Conservation (phyloP, 2,113 vertebrate genomes). For the Pipa parva region DNA sequence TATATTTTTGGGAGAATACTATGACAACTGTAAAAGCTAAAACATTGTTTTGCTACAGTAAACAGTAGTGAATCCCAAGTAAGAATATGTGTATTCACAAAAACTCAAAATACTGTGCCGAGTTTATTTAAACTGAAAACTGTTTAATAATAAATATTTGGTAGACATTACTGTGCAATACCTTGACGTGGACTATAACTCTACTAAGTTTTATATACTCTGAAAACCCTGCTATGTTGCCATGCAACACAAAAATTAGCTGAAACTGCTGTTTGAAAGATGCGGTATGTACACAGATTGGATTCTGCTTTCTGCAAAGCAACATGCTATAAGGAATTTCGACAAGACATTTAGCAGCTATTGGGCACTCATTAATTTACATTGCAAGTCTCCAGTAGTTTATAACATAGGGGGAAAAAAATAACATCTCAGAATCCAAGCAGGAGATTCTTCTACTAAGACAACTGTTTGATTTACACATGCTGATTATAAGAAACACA, state of each 20-base stretch:
- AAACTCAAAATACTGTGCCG: neutral
- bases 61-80: neutral
- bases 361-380: conserved; percentile 5
- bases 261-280: conserved; percentile 2
- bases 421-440: conserved; percentile 15
- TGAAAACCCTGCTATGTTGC: conserved; percentile 3
- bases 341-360: conserved; percentile 5
- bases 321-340: conserved; percentile 10
- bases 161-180: neutral
- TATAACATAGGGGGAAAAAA: conserved; percentile 19
- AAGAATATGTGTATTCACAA: neutral
- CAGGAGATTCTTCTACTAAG: conserved; percentile 23
- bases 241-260: conserved; percentile 14
- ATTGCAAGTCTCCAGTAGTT: conserved; percentile 28
- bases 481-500: conserved; percentile 18
- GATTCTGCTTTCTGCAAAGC: conserved; percentile 3
- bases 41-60: neutral
- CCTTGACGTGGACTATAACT: neutral
- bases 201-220: neutral
- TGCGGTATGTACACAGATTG: neutral
- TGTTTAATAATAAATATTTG: conserved; percentile 1
- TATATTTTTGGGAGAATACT: no score
- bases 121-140: no score
- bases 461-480: conserved; percentile 31
- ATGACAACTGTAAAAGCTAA: neutral